Base-by-base conservation (phyloP, 2,888 invertebrate genomes). In the Agriopis aurantiaria region DNA sequence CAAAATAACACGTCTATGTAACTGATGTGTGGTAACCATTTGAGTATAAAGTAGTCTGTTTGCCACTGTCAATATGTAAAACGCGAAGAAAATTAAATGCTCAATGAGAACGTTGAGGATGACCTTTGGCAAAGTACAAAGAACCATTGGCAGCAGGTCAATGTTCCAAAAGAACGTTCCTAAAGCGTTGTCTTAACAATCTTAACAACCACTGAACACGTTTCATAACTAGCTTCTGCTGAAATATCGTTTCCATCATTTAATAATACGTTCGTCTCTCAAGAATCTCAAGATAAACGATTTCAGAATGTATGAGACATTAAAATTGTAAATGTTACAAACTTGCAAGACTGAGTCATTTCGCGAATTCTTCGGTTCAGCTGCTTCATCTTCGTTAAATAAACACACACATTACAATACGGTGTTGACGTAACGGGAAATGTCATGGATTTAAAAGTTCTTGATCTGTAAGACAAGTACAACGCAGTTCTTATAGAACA, bases 311-410 rank as follows among this genome's bases (percentile, higher is more conserved):
- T 60, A 53, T 49, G 55, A 48, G 41, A 51, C 41, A 45, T 61
- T 61, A 55, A 67, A 49, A 43, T 61, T 55, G 61, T 49, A 60
- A 48, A 55, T 61, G 33, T 61, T 67, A 67, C 65, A 51, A 62
- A 33, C 43, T 53, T 62, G 62, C 62, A 33, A 8, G 12, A n/a
- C 46, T 60, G 60, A 66, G 59, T 60, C 60, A 60, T 45, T 45
- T 33, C 8, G 14, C n/a, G 45, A 59, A 66, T 66, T 53, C 53
- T 59, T 53, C 41, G 49, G 45, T 53, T 33, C 45, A 62, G 53
- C 53, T 62, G 45, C 17, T 40, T 62, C 45, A 12, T 48, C 17
- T 45, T 62, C n/a, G 45, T 46, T 46, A 48, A 46, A 33, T 58
- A 58, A 58, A 58, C 23, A 58, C 17, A 33, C 33, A 51, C 7